Conservation (phyloP, 2,888 invertebrate genomes). For the Acholoe squamosa region DNA sequence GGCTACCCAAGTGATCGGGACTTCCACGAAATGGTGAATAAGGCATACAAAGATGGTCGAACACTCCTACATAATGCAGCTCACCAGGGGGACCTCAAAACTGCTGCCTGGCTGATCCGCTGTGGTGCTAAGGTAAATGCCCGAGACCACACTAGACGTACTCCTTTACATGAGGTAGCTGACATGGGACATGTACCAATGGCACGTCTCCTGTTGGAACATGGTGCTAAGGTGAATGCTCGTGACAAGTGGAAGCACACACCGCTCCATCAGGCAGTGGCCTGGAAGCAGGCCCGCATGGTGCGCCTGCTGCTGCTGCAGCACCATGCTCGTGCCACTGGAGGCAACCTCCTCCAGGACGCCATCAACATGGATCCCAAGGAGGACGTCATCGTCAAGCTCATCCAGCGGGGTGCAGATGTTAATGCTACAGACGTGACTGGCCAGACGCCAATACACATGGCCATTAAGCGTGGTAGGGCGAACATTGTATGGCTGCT, state of each 20-base stretch:
- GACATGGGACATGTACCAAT: not conserved
- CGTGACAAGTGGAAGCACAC: slow-evolving; percentile 37
- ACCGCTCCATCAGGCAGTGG: slow-evolving; percentile 37
- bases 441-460: slow-evolving; percentile 42
- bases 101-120: not conserved
- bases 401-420: slow-evolving; percentile 31
- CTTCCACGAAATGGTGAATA: slow-evolving; percentile 7
- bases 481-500: slow-evolving; percentile 26
- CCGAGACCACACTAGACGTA: not conserved
- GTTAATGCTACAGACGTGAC: slow-evolving; percentile 46
- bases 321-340: not conserved
- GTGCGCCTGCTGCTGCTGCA: slow-evolving; percentile 9
- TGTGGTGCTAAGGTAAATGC: slow-evolving; percentile 41
- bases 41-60: not conserved
- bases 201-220: not conserved
- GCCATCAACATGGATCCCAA: slow-evolving; percentile 49
- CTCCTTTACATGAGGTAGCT: slow-evolving; percentile 49
- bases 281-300: slow-evolving; percentile 47
- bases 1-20: not conserved
- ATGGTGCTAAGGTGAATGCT: slow-evolving; percentile 53
- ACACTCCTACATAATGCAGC: slow-evolving; percentile 42
- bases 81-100: slow-evolving; percentile 45
- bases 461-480: slow-evolving; percentile 4
- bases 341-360: slow-evolving; percentile 26
- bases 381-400: slow-evolving; percentile 19